Percentiles rank a stretch among this genome's conserved stretches.
Evolutionary conservation across 53 echinoderm and acorn worm genomes (phyloP).

Genomic region (Apostichopus leukothele): DNA sequence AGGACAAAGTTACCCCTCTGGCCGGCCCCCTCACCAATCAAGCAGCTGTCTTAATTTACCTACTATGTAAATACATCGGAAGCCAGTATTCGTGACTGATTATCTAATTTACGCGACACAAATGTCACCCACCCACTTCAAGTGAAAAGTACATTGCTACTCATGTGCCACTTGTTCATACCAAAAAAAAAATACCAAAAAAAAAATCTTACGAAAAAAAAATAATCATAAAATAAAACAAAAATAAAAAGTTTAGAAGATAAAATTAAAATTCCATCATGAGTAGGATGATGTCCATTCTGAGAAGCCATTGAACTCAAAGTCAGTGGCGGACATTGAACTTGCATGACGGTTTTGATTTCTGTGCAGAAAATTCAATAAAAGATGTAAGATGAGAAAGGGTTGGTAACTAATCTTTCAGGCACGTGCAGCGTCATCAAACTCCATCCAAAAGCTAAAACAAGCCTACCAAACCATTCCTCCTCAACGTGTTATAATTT

Average conservation of each 20-base stretch:
- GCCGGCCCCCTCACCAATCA: slow-evolving; percentile 24
- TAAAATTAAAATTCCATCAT: slow-evolving; percentile 41
- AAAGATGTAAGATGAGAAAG: slow-evolving; percentile 35
- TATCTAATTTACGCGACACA: slow-evolving; percentile 42
- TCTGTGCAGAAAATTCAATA: slow-evolving; percentile 51
- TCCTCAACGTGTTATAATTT: neutral
- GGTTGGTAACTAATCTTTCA: slow-evolving; percentile 46
- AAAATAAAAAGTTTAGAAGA: slow-evolving; percentile 8
- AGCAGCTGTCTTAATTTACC: slow-evolving; percentile 40
- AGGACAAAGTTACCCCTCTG: slow-evolving; percentile 6
- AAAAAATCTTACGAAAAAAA: neutral
- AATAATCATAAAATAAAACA: neutral
- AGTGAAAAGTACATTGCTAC: slow-evolving; percentile 34
- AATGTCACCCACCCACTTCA: slow-evolving; percentile 38
- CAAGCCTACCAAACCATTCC: neutral
- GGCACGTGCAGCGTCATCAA: slow-evolving; percentile 31
- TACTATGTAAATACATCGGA: slow-evolving; percentile 3
- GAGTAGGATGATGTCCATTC: slow-evolving; percentile 28
- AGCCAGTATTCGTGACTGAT: slow-evolving; percentile 16
- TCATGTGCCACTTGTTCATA: slow-evolving; percentile 37
- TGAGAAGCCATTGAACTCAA: slow-evolving; percentile 39
- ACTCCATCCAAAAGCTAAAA: slow-evolving; percentile 2
- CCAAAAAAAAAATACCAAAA: neutral
- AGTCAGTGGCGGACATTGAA: slow-evolving; percentile 45
- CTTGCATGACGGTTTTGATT: slow-evolving; percentile 46